Conservation (phyloP, 2,797 vertebrate genomes). For the Mormyrus proboscirostris region DNA sequence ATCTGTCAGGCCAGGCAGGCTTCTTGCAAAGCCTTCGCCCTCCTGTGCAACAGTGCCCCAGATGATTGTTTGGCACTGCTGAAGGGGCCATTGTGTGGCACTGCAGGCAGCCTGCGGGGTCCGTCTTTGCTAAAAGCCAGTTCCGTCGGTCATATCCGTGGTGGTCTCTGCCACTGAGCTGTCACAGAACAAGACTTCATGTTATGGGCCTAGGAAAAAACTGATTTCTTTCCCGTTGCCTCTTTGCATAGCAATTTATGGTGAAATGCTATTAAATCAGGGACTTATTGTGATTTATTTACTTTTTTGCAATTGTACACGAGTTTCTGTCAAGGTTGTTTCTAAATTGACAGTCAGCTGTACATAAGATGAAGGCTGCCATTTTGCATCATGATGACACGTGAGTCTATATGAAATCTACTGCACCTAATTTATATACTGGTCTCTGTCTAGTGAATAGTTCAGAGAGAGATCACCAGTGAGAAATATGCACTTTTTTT, state of each 20-base stretch:
- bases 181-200: background rate
- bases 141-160: background rate
- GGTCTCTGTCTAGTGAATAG: background rate
- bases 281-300: background rate
- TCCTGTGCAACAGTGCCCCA: constrained; percentile 16
- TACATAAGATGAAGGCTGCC: background rate
- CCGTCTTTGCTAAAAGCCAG: background rate
- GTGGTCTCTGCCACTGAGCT: background rate
- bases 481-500: background rate
- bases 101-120: background rate
- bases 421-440: background rate
- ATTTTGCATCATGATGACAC: background rate
- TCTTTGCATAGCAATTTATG: background rate
- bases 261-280: background rate
- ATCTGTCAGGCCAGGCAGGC: background rate
- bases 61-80: background rate
- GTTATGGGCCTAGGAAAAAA: background rate
- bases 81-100: background rate
- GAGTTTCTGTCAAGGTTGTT: background rate
- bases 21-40: background rate
- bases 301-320: background rate
- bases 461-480: background rate
- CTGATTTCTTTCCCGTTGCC: background rate
- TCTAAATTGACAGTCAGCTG: background rate
- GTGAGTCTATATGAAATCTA: background rate